Percentiles rank a stretch among this genome's conserved stretches.
Conservation (phyloP, 2,113 vertebrate species). For the Chlamydotis undulata region DNA sequence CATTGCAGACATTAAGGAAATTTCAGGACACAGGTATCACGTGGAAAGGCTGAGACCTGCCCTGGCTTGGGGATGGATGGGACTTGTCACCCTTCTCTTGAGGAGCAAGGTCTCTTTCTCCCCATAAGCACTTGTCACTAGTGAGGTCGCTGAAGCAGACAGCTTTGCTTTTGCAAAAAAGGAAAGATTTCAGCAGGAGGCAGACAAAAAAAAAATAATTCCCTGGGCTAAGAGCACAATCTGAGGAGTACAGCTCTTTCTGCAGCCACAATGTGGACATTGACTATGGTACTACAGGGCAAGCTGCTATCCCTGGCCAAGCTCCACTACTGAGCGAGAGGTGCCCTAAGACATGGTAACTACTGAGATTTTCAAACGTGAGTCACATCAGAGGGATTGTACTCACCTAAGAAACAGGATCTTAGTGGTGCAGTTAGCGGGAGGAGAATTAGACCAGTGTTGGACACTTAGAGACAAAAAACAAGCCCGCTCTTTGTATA, state of each 20-base stretch:
- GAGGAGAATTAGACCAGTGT: background rate
- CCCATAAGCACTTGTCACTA: background rate
- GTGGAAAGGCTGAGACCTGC: background rate
- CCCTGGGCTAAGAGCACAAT: background rate
- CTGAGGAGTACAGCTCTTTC: background rate
- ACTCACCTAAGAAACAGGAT: background rate
- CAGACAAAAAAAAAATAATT: background rate
- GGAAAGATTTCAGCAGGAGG: background rate
- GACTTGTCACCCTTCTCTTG: background rate
- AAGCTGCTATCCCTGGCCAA: rapidly evolving
- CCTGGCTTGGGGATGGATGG: background rate
- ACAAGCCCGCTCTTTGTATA: background rate
- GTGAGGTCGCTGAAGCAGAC: background rate
- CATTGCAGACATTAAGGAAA: background rate
- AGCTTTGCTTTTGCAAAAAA: background rate
- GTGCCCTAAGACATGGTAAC: background rate
- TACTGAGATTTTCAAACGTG: background rate
- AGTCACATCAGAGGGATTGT: background rate
- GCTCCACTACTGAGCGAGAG: background rate
- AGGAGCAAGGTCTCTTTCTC: background rate
- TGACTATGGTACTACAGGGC: background rate
- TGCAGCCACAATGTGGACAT: background rate
- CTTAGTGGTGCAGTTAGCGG: background rate
- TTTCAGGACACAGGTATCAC: background rate
- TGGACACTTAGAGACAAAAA: background rate